Evolutionary conservation across 2,888 invertebrate species (phyloP).

Genomic region (Caenorhabditis drosophilae): DNA sequence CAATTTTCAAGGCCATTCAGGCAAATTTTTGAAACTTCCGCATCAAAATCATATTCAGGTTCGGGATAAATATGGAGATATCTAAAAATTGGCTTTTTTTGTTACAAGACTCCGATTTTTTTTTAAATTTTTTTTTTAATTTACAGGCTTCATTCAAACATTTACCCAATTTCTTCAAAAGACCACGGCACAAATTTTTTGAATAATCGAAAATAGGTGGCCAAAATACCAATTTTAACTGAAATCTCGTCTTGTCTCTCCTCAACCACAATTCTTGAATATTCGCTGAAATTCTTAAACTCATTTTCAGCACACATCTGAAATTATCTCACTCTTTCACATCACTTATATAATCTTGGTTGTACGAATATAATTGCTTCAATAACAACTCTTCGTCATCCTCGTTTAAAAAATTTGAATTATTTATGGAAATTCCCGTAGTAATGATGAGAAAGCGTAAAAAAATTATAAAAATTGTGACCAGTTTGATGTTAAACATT

Average conservation of each 20-base stretch:
- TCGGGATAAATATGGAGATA: conserved; percentile 34
- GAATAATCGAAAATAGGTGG: conserved; percentile 36
- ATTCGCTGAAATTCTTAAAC: conserved; percentile 13
- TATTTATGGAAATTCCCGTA: too few species aligned
- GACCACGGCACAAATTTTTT: conserved; percentile 36
- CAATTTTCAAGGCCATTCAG: conserved; percentile 24
- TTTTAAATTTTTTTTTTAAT: too few species aligned
- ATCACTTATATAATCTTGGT: conserved; percentile 20
- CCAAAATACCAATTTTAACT: conserved; percentile 36
- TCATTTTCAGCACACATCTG: neutral
- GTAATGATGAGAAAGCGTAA: too few species aligned
- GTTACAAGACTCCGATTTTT: neutral
- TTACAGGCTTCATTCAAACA: too few species aligned
- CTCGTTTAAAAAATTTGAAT: neutral
- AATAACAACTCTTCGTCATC: conserved; percentile 16
- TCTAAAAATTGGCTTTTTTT: neutral
- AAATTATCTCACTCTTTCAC: conserved; percentile 20
- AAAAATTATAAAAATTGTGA: too few species aligned
- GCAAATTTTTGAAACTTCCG: conserved; percentile 25
- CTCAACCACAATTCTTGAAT: conserved; percentile 15
- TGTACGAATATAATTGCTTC: conserved; percentile 6
- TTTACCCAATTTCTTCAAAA: conserved; percentile 20
- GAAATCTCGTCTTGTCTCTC: conserved; percentile 13
- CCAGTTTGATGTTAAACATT: too few species aligned
- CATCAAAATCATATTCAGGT: conserved; percentile 30